Conservation (phyloP, 2,113 vertebrate species). For the Orthochromis malagaraziensis region DNA sequence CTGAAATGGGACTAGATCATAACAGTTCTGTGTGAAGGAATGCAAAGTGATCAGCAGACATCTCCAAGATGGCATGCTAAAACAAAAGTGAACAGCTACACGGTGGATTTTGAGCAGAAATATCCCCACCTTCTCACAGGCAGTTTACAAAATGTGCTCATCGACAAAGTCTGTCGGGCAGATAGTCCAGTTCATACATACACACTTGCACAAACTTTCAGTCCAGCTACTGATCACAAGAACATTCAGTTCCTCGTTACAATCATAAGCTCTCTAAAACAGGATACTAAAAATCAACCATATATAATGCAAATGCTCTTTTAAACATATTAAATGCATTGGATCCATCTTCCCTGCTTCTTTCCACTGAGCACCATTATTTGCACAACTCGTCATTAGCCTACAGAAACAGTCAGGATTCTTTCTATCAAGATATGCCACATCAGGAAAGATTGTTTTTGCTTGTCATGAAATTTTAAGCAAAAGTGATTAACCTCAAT, state of each 20-base stretch:
- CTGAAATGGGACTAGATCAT: neutral
- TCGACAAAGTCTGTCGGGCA: rapidly evolving
- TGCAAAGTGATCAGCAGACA: neutral
- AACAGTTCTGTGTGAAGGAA: neutral
- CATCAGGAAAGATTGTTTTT: conserved; percentile 70
- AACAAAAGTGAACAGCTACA: neutral
- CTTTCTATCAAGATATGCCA: conserved; percentile 75
- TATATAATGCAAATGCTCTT: conserved; percentile 60
- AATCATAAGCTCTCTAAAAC: neutral
- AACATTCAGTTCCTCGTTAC: neutral
- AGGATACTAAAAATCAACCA: neutral
- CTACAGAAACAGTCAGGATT: conserved; percentile 79
- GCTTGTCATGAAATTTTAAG: conserved; percentile 72
- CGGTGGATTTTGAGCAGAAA: neutral
- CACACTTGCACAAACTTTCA: neutral
- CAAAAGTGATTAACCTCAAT: conserved; percentile 47
- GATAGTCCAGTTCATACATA: neutral
- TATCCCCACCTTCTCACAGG: neutral
- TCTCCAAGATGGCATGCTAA: neutral
- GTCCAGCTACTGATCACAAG: neutral
- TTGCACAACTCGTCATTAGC: conserved; percentile 76
- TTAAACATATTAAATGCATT: neutral
- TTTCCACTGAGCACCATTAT: conserved; percentile 21
- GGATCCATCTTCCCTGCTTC: conserved; percentile 41
- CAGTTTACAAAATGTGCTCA: neutral